Conservation (phyloP, 2,113 vertebrate genomes). For the Gallinago paraguaiae region DNA sequence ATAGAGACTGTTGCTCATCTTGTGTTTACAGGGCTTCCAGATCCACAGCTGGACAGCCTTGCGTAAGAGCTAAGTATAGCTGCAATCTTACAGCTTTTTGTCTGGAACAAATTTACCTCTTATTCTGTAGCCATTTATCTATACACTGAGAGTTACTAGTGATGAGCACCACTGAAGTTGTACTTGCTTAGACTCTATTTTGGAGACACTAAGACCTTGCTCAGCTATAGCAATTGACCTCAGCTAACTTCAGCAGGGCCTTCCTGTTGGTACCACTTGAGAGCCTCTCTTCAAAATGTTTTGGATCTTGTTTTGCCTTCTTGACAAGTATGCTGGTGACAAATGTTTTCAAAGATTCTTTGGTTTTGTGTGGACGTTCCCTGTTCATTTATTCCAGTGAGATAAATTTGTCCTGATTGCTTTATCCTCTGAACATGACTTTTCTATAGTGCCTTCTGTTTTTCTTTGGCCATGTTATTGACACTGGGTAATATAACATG, state of each 20-base stretch:
- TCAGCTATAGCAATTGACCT: not conserved
- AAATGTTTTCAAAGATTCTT: not conserved
- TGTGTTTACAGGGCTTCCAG: not conserved
- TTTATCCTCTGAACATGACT: slow-evolving; percentile 7
- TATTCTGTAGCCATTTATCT: not conserved
- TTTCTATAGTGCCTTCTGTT: slow-evolving; percentile 17
- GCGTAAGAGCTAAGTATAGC: not conserved
- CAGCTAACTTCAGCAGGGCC: not conserved
- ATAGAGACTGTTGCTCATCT: not conserved
- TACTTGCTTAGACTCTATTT: not conserved
- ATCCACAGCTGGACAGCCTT: not conserved
- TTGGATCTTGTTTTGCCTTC: not conserved
- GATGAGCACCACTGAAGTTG: not conserved
- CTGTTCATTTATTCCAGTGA: not conserved
- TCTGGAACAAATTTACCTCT: not conserved
- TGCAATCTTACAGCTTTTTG: not conserved
- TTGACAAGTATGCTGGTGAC: not conserved
- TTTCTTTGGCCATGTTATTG: slow-evolving; percentile 51
- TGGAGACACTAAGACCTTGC: not conserved
- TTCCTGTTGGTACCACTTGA: not conserved
- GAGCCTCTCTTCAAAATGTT: not conserved
- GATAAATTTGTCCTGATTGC: slow-evolving; percentile 40
- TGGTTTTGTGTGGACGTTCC: not conserved
- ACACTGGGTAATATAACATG: slow-evolving; percentile 47
- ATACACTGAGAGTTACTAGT: not conserved